These are phyloP conservation scores for Rutpela maculata DNA, from an alignment of 2,888 invertebrate genomes.

Conservation along the genomic window DNA sequence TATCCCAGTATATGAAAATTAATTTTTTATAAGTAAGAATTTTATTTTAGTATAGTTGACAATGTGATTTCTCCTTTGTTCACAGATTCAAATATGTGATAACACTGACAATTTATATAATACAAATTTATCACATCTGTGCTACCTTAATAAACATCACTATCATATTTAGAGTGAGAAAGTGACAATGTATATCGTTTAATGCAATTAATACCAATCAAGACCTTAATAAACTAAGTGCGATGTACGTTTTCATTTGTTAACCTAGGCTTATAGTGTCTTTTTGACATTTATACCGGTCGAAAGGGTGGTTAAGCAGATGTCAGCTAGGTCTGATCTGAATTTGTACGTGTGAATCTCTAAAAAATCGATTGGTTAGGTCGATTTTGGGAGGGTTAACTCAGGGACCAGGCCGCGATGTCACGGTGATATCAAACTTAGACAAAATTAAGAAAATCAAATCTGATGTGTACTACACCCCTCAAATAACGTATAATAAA, in stretches of 20 bases:
- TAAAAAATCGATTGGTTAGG: constrained; percentile 59
- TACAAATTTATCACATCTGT: constrained; percentile 66
- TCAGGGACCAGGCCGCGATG: constrained; percentile 76
- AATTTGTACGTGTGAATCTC: constrained; percentile 61
- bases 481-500: constrained; percentile 67
- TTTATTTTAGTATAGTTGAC: constrained; percentile 58
- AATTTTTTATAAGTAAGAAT: not conserved
- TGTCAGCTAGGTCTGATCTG: constrained; percentile 58
- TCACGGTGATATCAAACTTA: constrained; percentile 75
- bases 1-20: not conserved
- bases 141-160: constrained; percentile 65
- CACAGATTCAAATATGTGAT: constrained; percentile 64
- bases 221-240: constrained; percentile 41
- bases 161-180: constrained; percentile 48
- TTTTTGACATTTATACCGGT: constrained; percentile 62
- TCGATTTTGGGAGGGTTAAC: constrained; percentile 72
- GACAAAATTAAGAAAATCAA: constrained; percentile 72
- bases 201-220: constrained; percentile 38
- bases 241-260: constrained; percentile 36
- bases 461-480: constrained; percentile 70
- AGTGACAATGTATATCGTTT: constrained; percentile 45
- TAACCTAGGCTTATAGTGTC: constrained; percentile 51
- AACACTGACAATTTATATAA: constrained; percentile 70
- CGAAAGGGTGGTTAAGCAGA: constrained; percentile 50
- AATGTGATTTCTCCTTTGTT: constrained; percentile 56